Evolutionary conservation across 2,888 invertebrate species (phyloP), one percentile per base, ranked within the genome.

Genomic region (Gonocerus acuteangulatus): DNA sequence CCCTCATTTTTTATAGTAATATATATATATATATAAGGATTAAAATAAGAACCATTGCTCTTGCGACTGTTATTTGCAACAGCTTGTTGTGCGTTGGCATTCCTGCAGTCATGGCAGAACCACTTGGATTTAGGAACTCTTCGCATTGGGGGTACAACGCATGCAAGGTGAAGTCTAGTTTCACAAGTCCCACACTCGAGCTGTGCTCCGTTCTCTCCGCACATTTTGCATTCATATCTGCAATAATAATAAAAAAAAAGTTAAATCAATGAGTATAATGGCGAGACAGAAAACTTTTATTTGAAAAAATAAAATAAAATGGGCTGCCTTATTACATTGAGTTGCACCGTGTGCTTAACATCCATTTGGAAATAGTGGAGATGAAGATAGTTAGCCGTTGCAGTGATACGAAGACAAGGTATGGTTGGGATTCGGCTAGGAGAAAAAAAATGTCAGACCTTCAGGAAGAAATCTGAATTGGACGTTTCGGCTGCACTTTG

Each of bases 101-200:
- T 56, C 21, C 75, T 81, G 71, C 86, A 87, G 39, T 75, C 73
- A 11, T 74, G 74, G 70, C 86, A 86, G 2, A 74, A 73, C 81
- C 84, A 87, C 54, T 77, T 78, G 2, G 81, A 80, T 39, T 84
- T 77, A 0, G 84, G 85, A 15, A 78, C 73, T 65, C 82, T 77
- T 66, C 80, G 76, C 32, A 86, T 71, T 0, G 82, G 81, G 9
- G 82, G 80, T 45, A 82, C 80, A 45, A 79, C 75, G 74, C 92
- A 93, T 73, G 88, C 86, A 52, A 83, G 74, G 74, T 93, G 92
- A 74, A 80, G 87, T 66, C 80, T 76, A 56, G 76, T 75, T 2
- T 75, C 72, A 74, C 89, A 89, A 16, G 74, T 73, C 54, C 79
- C 78, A 71, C 89, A 89, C 21, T 75, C 76, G 9, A 83, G 78